Base-by-base conservation (phyloP, 2,797 vertebrate genomes). In the Sebastes trivittatus region DNA sequence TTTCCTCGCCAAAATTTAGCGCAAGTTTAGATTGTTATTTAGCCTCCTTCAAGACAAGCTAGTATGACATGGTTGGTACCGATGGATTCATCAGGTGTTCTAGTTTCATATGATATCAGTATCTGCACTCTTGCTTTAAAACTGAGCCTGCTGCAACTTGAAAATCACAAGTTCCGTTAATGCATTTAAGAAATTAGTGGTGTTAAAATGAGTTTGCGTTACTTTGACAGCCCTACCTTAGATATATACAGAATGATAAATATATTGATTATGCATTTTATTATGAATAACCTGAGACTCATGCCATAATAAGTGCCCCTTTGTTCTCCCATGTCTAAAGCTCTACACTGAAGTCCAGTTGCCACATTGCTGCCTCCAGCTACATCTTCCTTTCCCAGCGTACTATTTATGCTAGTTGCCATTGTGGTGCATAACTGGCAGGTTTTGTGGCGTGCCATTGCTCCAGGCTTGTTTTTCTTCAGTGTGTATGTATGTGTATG, bases 351-450 rank as follows among this genome's bases (percentile, higher is more conserved):
- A 68, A 9, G 78, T 80, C 74, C 74, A 65, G 67, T 54, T 75
- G 70, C 64, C 77, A 78, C 66, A 55, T 20, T 58, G 27, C 55
- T 55, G 77, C 73, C 72, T 84, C 78, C 78, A 82, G 80, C 71
- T 71, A 63, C 72, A 65, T 38, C 69, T 56, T 78, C 27, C 18
- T 80, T 61, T 69, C 18, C 55, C 67, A 68, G 54, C 77, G 42
- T 42, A 27, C 88, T 81, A 81, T 89, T 86, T 89, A 86, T 87
- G 85, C 79, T 80, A 54, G 82, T 83, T 91, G 83, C 90, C 85
- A 85, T 87, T 80, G 84, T 86, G 79, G 89, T 74, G 75, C 74
- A 87, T 84, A 89, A 91, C 92, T 90, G 91, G 89, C 91, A 89
- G 92, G 78, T 81, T 85, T 32, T 74, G 80, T 85, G 79, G 85